phyloP scores from a whole-genome alignment of 2,888 invertebrate genomes.

The Ypsolopha scabrella region DNA sequence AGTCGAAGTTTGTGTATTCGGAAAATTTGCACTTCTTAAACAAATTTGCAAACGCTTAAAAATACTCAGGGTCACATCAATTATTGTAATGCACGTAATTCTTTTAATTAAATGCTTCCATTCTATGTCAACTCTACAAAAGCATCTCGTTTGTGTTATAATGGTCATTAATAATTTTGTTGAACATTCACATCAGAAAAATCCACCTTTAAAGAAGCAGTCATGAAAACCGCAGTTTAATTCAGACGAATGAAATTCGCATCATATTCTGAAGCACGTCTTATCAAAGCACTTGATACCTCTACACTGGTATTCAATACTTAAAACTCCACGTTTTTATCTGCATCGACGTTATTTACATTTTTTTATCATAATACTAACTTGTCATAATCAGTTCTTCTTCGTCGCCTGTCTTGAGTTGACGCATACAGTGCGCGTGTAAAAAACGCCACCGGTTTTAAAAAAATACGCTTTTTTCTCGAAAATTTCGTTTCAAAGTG shows the following conservation, averaged over 20 bases:
- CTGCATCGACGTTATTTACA: neutral
- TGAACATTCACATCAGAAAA: too few species aligned
- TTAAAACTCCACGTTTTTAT: neutral
- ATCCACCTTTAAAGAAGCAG: too few species aligned
- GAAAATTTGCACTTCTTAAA: too few species aligned
- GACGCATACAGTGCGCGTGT: neutral
- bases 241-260: neutral
- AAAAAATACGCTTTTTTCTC: neutral
- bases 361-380: conserved; percentile 4
- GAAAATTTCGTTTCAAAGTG: neutral
- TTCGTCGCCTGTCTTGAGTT: neutral
- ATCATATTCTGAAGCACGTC: neutral
- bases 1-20: too few species aligned
- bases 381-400: conserved; percentile 3
- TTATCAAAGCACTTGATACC: neutral
- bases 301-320: neutral
- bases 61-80: too few species aligned
- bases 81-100: too few species aligned
- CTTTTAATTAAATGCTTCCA: too few species aligned
- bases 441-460: neutral
- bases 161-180: too few species aligned
- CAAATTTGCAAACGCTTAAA: too few species aligned
- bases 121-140: too few species aligned
- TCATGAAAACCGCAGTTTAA: neutral
- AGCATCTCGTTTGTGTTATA: too few species aligned